phyloP scores from a whole-genome alignment of 2,888 invertebrate species.

The Rhogogaster chlorosoma region DNA sequence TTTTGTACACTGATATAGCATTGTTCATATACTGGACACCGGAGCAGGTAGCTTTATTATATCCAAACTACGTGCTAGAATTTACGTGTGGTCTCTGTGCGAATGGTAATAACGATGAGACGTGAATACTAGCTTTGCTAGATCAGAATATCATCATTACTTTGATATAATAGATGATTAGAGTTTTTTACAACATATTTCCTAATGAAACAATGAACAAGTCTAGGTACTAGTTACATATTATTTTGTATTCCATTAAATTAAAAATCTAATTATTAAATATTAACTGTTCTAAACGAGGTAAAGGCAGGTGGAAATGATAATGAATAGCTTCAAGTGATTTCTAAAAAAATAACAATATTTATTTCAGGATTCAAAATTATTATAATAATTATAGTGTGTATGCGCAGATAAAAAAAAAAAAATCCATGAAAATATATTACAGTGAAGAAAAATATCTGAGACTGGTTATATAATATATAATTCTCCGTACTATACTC shows the following conservation, averaged over 20 bases:
- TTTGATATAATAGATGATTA: not conserved
- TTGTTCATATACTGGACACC: slow-evolving; percentile 73
- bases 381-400: slow-evolving; percentile 7
- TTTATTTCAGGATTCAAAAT: not conserved
- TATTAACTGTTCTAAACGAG: not conserved
- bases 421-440: not conserved
- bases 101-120: slow-evolving; percentile 38
- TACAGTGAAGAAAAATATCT: not conserved
- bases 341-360: slow-evolving; percentile 26
- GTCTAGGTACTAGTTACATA: slow-evolving; percentile 4
- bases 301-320: not conserved
- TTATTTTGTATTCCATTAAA: not conserved
- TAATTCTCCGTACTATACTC: not conserved
- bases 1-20: slow-evolving; percentile 69
- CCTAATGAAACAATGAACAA: not conserved
- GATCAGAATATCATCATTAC: not conserved
- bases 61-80: slow-evolving; percentile 73
- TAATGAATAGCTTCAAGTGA: not conserved
- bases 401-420: not conserved
- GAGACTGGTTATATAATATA: not conserved
- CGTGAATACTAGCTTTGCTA: not conserved
- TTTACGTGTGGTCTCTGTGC: slow-evolving; percentile 73
- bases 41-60: slow-evolving; percentile 72
- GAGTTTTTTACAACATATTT: slow-evolving; percentile 4
- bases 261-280: not conserved